Conservation (phyloP, 2,888 invertebrate species). For the Clivina fossor region DNA sequence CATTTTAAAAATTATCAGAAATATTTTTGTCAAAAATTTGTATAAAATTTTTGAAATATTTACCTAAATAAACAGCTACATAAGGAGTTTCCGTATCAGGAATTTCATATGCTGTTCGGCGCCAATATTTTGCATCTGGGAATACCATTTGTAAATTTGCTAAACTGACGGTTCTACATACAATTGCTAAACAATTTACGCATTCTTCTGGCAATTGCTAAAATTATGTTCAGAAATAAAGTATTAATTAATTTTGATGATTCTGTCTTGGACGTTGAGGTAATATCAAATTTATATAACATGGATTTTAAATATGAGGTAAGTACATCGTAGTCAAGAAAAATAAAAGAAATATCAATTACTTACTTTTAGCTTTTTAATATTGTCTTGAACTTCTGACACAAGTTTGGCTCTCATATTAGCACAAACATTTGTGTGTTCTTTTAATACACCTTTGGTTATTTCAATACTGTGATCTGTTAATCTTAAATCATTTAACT, state of each 20-base stretch:
- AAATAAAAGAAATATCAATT: background rate
- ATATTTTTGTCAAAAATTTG: too few species aligned
- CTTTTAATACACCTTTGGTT: constrained; percentile 60
- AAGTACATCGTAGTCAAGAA: background rate
- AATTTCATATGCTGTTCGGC: constrained; percentile 50
- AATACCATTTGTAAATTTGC: constrained; percentile 83
- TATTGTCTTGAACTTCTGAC: constrained; percentile 76
- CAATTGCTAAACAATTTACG: constrained; percentile 69
- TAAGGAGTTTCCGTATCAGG: constrained; percentile 62
- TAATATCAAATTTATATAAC: too few species aligned
- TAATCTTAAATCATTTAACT: constrained; percentile 60
- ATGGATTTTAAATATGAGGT: too few species aligned
- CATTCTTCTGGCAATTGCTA: constrained; percentile 74
- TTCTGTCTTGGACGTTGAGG: too few species aligned
- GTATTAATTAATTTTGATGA: too few species aligned
- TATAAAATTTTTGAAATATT: constrained; percentile 7
- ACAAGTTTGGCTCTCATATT: constrained; percentile 79
- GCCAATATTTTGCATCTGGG: constrained; percentile 71
- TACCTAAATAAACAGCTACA: constrained; percentile 74
- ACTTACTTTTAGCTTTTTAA: constrained; percentile 71
- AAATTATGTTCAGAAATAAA: too few species aligned
- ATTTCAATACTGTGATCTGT: constrained; percentile 63
- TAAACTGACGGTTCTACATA: constrained; percentile 74
- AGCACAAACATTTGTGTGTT: constrained; percentile 77
- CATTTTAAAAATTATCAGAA: too few species aligned